phyloP scores from a whole-genome alignment of 2,113 vertebrate genomes.

The Elanus axillaris region DNA sequence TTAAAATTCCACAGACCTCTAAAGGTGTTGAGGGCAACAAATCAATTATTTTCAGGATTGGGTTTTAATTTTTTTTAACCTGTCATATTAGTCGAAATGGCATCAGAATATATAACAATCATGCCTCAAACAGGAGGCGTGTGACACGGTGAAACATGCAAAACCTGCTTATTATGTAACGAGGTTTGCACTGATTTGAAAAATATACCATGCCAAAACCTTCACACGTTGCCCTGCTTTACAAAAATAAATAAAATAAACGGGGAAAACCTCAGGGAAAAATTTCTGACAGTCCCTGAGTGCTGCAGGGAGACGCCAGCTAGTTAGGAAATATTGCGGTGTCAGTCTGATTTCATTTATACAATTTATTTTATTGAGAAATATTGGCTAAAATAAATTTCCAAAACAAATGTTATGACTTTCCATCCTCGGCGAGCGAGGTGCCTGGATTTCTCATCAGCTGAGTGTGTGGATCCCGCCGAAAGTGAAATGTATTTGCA shows the following conservation, averaged over 20 bases:
- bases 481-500: neutral
- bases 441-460: slow-evolving; percentile 43
- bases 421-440: slow-evolving; percentile 10
- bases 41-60: neutral
- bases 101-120: fast-evolving
- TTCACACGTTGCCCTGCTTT: neutral
- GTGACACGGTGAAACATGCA: neutral
- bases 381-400: slow-evolving; percentile 74
- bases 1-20: neutral
- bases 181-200: slow-evolving; percentile 37
- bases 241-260: slow-evolving; percentile 49
- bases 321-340: slow-evolving; percentile 67
- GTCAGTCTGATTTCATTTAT: slow-evolving; percentile 76
- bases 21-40: neutral
- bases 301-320: slow-evolving; percentile 15
- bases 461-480: neutral
- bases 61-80: neutral
- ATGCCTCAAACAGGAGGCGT: neutral
- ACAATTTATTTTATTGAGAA: slow-evolving; percentile 78
- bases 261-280: slow-evolving; percentile 50
- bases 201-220: neutral
- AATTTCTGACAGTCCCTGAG: neutral
- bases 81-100: neutral
- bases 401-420: slow-evolving; percentile 70
- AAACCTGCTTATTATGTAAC: neutral